These are phyloP conservation scores for Myripristis jacobus DNA, from an alignment of 2,797 vertebrate species.

Conservation along the genomic window DNA sequence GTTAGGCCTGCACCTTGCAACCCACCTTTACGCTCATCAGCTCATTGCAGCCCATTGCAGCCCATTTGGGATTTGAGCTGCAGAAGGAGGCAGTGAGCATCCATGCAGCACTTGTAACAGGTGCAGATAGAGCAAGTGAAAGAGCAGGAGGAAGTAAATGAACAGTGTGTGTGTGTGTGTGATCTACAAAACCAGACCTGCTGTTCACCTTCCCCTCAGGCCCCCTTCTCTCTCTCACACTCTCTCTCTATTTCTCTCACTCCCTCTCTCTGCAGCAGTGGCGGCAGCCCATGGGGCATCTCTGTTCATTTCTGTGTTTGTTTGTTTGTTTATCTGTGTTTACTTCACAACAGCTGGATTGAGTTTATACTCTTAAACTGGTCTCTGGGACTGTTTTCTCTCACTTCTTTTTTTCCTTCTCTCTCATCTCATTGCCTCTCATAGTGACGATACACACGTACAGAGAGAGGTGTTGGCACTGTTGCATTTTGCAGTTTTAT, in stretches of 20 bases:
- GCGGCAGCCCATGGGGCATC: constrained; percentile 44
- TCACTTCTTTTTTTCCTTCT: constrained; percentile 1
- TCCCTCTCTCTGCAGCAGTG: constrained; percentile 35
- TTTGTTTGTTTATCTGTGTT: constrained; percentile 75
- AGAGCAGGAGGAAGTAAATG: constrained; percentile 15
- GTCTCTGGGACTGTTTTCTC: constrained; percentile 18
- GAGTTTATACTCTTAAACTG: constrained; percentile 57
- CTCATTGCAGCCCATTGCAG: not conserved
- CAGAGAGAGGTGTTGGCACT: constrained; percentile 42
- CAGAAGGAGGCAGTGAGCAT: constrained; percentile 21
- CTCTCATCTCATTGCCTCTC: constrained; percentile 25
- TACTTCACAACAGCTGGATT: constrained; percentile 71
- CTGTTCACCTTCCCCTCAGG: constrained; percentile 62
- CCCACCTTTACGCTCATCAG: constrained; percentile 4
- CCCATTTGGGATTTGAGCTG: constrained; percentile 1
- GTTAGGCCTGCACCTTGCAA: not conserved
- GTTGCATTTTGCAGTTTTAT: constrained; percentile 40
- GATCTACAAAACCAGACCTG: constrained; percentile 54
- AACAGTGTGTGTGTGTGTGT: constrained; percentile 38
- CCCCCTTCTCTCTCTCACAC: constrained; percentile 29
- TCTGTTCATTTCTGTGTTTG: constrained; percentile 44
- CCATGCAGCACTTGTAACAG: constrained; percentile 45
- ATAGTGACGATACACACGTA: constrained; percentile 24
- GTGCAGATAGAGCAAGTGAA: constrained; percentile 39
- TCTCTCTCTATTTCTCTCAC: constrained; percentile 20